Evolutionary conservation across 2,888 invertebrate genomes (phyloP).

Genomic region (Adelphocoris suturalis): DNA sequence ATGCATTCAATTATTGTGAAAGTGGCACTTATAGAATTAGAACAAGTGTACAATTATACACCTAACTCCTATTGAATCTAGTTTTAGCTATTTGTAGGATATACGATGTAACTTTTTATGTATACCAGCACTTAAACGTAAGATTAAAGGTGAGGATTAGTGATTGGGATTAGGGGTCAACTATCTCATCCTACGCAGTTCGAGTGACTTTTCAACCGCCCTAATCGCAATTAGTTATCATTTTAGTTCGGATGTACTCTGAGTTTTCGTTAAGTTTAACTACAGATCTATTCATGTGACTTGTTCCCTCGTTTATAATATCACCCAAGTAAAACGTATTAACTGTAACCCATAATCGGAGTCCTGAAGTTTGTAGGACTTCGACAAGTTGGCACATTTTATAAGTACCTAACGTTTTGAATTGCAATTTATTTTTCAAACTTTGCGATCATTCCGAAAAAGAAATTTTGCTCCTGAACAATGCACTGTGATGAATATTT

Average conservation of each 20-base stretch:
- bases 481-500: conserved; percentile 71
- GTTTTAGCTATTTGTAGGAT: too few species aligned
- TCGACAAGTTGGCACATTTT: background rate
- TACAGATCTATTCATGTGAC: background rate
- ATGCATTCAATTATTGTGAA: too few species aligned
- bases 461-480: conserved; percentile 62
- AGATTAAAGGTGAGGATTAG: too few species aligned
- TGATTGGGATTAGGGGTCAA: too few species aligned
- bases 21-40: too few species aligned
- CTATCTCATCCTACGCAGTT: background rate
- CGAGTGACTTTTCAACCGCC: background rate
- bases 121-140: too few species aligned
- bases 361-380: background rate
- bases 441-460: conserved; percentile 54
- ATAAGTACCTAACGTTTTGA: background rate
- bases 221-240: background rate
- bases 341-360: background rate
- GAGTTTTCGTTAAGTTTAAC: background rate
- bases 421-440: background rate
- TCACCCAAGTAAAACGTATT: background rate
- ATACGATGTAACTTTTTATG: too few species aligned
- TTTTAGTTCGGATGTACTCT: too few species aligned
- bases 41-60: too few species aligned
- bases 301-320: background rate
- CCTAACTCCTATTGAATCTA: too few species aligned